Percentiles rank a stretch among this genome's conserved stretches.
Conservation (phyloP, 1,140 invertebrate species). For the Bemisia tabaci region DNA sequence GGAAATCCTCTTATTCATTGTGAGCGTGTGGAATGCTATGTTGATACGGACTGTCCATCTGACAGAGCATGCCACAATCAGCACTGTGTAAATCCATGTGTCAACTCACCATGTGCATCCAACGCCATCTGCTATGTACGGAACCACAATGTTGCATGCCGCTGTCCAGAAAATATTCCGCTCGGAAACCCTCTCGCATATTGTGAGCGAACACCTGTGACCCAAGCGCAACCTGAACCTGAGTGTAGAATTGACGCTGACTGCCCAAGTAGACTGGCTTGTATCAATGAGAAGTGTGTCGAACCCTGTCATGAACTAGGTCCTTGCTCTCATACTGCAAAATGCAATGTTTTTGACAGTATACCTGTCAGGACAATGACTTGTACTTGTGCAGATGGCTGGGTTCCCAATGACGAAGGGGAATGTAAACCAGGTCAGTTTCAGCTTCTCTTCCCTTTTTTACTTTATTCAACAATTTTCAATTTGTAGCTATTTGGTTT, state of each 20-base stretch:
- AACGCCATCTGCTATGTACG: slow-evolving; percentile 65
- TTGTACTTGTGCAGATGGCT: slow-evolving; percentile 72
- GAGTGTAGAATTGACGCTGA: slow-evolving; percentile 65
- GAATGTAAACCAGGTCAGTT: slow-evolving; percentile 46
- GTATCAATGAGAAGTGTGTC: slow-evolving; percentile 60
- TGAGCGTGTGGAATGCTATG: slow-evolving; percentile 62
- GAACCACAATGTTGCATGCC: slow-evolving; percentile 58
- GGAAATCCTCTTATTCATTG: slow-evolving; percentile 68
- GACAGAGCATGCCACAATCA: slow-evolving; percentile 52
- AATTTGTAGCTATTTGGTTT: not conserved
- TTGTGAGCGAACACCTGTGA: slow-evolving; percentile 41
- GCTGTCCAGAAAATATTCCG: slow-evolving; percentile 57
- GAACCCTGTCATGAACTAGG: slow-evolving; percentile 60
- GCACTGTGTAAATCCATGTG: slow-evolving; percentile 61
- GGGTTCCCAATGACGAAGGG: slow-evolving; percentile 58
- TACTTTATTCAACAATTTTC: not conserved
- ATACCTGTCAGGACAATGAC: slow-evolving; percentile 69
- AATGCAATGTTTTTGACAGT: slow-evolving; percentile 64
- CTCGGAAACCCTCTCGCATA: slow-evolving; percentile 62
- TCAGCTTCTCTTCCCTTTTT: not conserved
- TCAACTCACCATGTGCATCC: slow-evolving; percentile 48
- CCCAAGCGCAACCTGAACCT: slow-evolving; percentile 35
- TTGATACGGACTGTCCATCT: slow-evolving; percentile 55
- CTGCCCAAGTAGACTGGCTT: slow-evolving; percentile 63
- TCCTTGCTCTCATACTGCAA: slow-evolving; percentile 52